Conservation (phyloP, 2,888 invertebrate species). For the Sinelater perroti region DNA sequence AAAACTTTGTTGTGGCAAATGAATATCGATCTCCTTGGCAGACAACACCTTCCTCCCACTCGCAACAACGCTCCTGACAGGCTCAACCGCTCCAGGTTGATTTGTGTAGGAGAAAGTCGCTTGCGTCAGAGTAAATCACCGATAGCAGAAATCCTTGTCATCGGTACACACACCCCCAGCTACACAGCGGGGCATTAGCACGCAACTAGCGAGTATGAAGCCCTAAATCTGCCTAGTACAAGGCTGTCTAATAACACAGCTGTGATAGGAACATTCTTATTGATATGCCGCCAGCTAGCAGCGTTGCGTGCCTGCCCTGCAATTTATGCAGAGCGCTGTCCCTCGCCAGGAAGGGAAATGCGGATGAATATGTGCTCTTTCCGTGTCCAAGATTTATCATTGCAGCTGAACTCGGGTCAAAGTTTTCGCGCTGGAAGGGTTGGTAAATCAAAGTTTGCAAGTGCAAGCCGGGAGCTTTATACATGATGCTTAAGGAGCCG, state of each 20-base stretch:
- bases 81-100: conserved; percentile 16
- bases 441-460: conserved; percentile 14
- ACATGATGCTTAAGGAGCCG: conserved; percentile 6
- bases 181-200: conserved; percentile 24
- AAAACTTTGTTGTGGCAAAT: too few relatives aligned
- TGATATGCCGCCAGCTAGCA: conserved; percentile 13
- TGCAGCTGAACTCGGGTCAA: conserved; percentile 20
- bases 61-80: neutral
- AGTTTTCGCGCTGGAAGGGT: conserved; percentile 13
- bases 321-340: conserved; percentile 21
- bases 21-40: too few relatives aligned
- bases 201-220: conserved; percentile 24
- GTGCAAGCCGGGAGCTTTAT: conserved; percentile 13
- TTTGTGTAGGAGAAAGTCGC: conserved; percentile 13
- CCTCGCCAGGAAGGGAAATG: conserved; percentile 17
- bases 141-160: conserved; percentile 33
- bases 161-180: conserved; percentile 28
- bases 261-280: conserved; percentile 22
- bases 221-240: conserved; percentile 26
- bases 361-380: conserved; percentile 24
- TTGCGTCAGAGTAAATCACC: conserved; percentile 27
- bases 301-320: conserved; percentile 18
- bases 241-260: conserved; percentile 26
- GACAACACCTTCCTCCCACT: neutral
- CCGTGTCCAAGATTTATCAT: conserved; percentile 17